These are phyloP conservation scores for Morelia viridis DNA, from an alignment of 2,797 vertebrate species.

Conservation along the genomic window DNA sequence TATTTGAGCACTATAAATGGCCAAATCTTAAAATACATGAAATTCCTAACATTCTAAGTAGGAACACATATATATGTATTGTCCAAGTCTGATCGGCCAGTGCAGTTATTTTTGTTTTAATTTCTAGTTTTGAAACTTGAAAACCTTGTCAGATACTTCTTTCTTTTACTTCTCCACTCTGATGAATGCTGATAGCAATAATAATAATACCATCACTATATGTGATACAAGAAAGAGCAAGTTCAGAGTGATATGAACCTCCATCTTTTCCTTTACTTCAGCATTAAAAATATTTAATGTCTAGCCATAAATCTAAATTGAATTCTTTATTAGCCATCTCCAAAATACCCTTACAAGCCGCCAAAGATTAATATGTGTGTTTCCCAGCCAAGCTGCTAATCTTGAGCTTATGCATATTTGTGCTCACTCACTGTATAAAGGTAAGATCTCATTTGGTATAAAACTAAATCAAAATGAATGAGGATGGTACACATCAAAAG, in stretches of 20 bases:
- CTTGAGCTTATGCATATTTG: neutral
- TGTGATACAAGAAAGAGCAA: neutral
- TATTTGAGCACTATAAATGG: neutral
- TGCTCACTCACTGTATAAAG: neutral
- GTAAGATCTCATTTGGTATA: neutral
- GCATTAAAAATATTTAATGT: neutral
- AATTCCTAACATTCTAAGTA: neutral
- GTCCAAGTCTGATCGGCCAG: neutral
- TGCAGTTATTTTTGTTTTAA: neutral
- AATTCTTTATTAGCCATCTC: neutral
- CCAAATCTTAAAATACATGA: neutral
- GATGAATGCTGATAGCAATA: neutral
- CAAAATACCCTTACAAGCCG: neutral
- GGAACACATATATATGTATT: neutral
- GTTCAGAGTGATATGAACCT: neutral
- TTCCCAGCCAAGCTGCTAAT: neutral
- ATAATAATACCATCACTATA: neutral
- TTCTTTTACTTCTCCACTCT: neutral
- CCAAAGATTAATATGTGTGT: neutral
- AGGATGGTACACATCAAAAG: neutral
- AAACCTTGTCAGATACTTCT: neutral
- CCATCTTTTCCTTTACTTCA: neutral
- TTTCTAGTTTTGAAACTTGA: neutral
- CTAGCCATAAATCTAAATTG: neutral
- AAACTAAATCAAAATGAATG: neutral